Conservation (phyloP, 2,888 invertebrate species). For the Agrenia bidenticulata region DNA sequence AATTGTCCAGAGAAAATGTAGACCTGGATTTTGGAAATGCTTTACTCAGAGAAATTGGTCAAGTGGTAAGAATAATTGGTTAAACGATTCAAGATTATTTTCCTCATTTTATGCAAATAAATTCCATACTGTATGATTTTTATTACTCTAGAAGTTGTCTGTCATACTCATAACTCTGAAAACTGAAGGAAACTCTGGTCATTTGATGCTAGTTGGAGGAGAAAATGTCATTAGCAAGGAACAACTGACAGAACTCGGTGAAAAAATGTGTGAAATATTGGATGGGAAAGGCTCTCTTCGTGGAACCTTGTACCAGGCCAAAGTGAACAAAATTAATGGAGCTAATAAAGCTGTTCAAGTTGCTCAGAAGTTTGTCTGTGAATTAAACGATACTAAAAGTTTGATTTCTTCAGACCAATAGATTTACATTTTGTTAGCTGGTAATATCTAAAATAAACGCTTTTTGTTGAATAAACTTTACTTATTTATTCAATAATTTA, state of each 20-base stretch:
- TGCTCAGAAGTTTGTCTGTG: constrained; percentile 61
- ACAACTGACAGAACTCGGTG: constrained; percentile 53
- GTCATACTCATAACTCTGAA: constrained; percentile 42
- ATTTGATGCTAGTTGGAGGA: constrained; percentile 40
- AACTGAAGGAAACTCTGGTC: constrained; percentile 42
- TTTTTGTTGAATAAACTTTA: too few species aligned
- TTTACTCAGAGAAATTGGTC: constrained; percentile 67
- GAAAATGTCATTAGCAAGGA: constrained; percentile 23
- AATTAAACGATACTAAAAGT: constrained; percentile 53
- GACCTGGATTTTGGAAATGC: constrained; percentile 74
- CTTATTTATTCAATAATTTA: too few species aligned
- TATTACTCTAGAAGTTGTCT: constrained; percentile 26
- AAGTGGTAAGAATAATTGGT: constrained; percentile 54
- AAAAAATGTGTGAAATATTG: constrained; percentile 67
- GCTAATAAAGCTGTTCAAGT: constrained; percentile 63
- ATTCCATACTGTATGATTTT: neutral
- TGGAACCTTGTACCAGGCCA: constrained; percentile 73
- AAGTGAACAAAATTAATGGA: constrained; percentile 68
- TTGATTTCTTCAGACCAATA: too few species aligned
- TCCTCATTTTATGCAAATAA: neutral
- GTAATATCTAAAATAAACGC: too few species aligned
- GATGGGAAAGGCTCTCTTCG: constrained; percentile 77
- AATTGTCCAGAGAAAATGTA: constrained; percentile 65
- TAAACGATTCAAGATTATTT: neutral
- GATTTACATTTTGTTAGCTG: too few species aligned